Evolutionary conservation across 2,888 invertebrate genomes (phyloP).

Genomic region (Helleia helle): DNA sequence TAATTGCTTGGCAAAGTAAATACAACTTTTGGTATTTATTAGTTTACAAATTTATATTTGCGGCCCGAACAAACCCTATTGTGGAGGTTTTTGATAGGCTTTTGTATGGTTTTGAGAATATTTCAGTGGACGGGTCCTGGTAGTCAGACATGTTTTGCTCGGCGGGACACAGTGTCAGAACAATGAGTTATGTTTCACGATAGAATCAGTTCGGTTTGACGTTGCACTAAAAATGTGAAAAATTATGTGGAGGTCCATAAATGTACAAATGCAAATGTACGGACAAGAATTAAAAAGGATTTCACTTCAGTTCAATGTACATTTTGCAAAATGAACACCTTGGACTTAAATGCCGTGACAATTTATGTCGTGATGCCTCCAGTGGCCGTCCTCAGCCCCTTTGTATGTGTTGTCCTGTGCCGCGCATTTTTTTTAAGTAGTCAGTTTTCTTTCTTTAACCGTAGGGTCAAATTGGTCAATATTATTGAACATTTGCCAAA

Average conservation of each 20-base stretch:
- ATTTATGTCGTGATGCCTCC: too few species aligned
- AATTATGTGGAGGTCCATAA: background rate
- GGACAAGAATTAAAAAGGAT: too few species aligned
- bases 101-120: background rate
- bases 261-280: background rate
- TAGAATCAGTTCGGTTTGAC: conserved; percentile 17
- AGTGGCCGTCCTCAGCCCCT: too few species aligned
- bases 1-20: background rate
- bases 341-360: too few species aligned
- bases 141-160: conserved; percentile 24
- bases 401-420: too few species aligned
- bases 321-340: too few species aligned
- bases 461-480: too few species aligned
- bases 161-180: conserved; percentile 26
- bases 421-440: too few species aligned
- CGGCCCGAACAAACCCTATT: conserved; percentile 9
- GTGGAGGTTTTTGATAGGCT: conserved; percentile 11
- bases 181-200: conserved; percentile 25
- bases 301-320: too few species aligned
- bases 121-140: conserved; percentile 15
- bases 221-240: conserved; percentile 11
- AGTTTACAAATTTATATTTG: conserved; percentile 13
- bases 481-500: too few species aligned
- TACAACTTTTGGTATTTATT: conserved; percentile 7
- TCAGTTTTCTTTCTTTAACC: too few species aligned